These are phyloP conservation scores for Maconellicoccus hirsutus DNA, from an alignment of 1,140 invertebrate genomes.

Conservation along the genomic window DNA sequence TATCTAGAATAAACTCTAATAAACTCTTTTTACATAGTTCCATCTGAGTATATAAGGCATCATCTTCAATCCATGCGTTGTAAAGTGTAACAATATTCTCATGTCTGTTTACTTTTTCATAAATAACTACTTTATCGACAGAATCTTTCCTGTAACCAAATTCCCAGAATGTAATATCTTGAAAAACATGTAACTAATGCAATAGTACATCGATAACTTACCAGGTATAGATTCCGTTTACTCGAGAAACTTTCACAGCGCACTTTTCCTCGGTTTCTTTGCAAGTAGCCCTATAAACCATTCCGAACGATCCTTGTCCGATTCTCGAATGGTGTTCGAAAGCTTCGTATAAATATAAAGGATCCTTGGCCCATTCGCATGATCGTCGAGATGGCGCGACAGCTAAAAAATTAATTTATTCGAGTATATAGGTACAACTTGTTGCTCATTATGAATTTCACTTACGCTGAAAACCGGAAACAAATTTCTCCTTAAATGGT, in stretches of 20 bases:
- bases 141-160: neutral
- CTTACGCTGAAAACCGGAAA: constrained; percentile 12
- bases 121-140: neutral
- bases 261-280: constrained; percentile 6
- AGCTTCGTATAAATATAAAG: constrained; percentile 11
- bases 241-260: neutral
- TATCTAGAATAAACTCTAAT: neutral
- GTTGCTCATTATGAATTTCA: neutral
- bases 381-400: constrained; percentile 4
- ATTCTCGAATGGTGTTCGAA: neutral
- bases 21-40: constrained; percentile 6
- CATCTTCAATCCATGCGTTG: constrained; percentile 14
- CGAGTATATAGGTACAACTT: neutral
- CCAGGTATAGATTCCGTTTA: constrained; percentile 12
- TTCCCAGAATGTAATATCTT: neutral
- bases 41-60: constrained; percentile 1
- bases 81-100: constrained; percentile 7
- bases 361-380: constrained; percentile 11
- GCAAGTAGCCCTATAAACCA: constrained; percentile 10
- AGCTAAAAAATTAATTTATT: neutral
- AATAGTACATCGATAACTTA: neutral
- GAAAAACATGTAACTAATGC: neutral
- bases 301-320: constrained; percentile 3
- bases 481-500: constrained; percentile 14
- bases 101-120: constrained; percentile 4